Evolutionary conservation across 64 coral and sea anemone species (phyloP).

Genomic region (Dendrophyllia cribrosa): DNA sequence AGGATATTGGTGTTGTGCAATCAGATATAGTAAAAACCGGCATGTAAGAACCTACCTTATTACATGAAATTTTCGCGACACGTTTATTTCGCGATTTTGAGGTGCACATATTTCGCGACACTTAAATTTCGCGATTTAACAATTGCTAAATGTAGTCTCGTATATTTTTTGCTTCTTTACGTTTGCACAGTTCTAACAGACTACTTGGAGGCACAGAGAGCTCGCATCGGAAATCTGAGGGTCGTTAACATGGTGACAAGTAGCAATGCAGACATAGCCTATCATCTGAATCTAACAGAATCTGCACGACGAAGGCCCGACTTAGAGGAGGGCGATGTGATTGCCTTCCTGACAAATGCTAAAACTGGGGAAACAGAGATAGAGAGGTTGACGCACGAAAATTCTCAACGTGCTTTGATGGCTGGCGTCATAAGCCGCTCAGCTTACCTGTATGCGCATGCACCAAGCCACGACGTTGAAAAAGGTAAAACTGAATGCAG

Average conservation of each 20-base stretch:
- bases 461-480: constrained; percentile 12
- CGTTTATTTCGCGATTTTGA: too few relatives aligned
- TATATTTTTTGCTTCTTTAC: too few relatives aligned
- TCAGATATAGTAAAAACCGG: too few relatives aligned
- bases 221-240: constrained; percentile 47
- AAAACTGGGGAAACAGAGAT: constrained; percentile 65
- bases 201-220: constrained; percentile 70
- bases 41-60: too few relatives aligned
- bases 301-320: constrained; percentile 19
- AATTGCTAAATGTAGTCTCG: too few relatives aligned
- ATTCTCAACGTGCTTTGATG: constrained; percentile 49
- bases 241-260: constrained; percentile 51
- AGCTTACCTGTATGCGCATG: constrained; percentile 74
- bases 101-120: too few relatives aligned
- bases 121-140: too few relatives aligned
- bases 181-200: constrained; percentile 49
- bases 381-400: constrained; percentile 41
- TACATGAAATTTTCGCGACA: too few relatives aligned
- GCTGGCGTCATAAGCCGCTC: constrained; percentile 84
- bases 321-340: constrained; percentile 78
- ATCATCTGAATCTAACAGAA: constrained; percentile 72
- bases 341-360: constrained; percentile 63
- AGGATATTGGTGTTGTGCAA: too few relatives aligned
- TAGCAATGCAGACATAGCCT: constrained; percentile 65
- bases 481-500: background rate